A percentile compares a stretch with the other conserved stretches of the same genome.
Evolutionary conservation across 2,113 vertebrate species (phyloP).

Genomic region (Dasypus novemcinctus): DNA sequence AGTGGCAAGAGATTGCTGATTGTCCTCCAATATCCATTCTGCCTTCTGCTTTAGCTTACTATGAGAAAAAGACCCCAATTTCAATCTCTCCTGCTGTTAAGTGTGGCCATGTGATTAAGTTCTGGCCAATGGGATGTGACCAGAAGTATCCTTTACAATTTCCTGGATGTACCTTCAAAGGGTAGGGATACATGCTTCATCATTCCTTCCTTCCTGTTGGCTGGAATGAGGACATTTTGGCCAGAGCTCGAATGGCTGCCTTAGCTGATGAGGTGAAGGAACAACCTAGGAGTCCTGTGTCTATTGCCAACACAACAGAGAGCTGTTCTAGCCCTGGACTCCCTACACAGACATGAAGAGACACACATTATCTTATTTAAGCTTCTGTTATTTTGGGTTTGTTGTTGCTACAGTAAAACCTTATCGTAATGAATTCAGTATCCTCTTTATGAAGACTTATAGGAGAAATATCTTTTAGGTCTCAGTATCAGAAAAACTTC

Average conservation of each 20-base stretch:
- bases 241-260: neutral
- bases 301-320: neutral
- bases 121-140: neutral
- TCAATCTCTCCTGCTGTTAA: neutral
- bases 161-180: neutral
- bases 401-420: neutral
- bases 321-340: neutral
- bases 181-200: neutral
- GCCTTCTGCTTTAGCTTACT: neutral
- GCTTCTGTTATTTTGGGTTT: neutral
- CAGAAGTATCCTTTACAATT: neutral
- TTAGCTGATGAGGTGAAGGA: neutral
- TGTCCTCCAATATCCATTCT: neutral
- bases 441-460: slow-evolving; percentile 6
- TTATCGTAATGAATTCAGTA: neutral
- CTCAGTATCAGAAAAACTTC: neutral
- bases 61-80: neutral
- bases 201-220: neutral
- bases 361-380: neutral
- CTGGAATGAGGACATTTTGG: neutral
- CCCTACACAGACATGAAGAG: neutral
- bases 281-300: neutral
- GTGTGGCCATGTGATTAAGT: neutral
- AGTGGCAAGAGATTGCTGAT: neutral
- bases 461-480: neutral